These are phyloP conservation scores for Vultur gryphus DNA, from an alignment of 2,797 vertebrate genomes.

Conservation along the genomic window DNA sequence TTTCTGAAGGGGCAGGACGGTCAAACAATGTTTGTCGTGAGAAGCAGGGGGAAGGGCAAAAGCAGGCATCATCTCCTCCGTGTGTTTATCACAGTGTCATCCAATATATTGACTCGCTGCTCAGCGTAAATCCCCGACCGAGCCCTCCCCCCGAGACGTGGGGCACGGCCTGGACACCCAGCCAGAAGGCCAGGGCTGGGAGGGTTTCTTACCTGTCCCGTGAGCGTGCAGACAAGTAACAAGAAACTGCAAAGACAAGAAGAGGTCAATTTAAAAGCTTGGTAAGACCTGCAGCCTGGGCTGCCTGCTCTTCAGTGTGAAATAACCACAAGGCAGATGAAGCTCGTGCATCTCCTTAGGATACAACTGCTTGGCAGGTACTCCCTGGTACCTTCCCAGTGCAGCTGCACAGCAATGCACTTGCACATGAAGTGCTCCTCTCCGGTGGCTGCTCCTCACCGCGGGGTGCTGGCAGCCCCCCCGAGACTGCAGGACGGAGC, in stretches of 20 bases:
- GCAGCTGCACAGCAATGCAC: neutral
- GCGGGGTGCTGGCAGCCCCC: neutral
- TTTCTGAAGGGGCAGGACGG: neutral
- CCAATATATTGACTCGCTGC: rapidly evolving
- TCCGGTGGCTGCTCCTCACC: neutral
- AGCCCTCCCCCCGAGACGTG: neutral
- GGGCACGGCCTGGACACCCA: neutral
- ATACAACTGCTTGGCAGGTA: neutral
- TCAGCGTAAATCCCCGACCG: rapidly evolving
- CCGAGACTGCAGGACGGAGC: neutral
- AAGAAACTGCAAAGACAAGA: constrained; percentile 5
- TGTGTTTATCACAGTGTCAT: neutral
- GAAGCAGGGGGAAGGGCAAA: neutral
- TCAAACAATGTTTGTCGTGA: neutral
- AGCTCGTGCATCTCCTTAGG: neutral
- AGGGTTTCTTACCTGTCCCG: neutral
- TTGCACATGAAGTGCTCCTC: neutral
- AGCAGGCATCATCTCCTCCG: neutral
- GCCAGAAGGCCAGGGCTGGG: neutral
- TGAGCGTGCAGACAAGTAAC: rapidly evolving
- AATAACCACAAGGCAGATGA: neutral
- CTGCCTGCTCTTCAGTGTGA: neutral
- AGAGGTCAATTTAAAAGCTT: neutral
- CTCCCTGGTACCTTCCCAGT: neutral
- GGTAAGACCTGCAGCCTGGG: neutral